These are phyloP conservation scores for Psittacus erithacus DNA, from an alignment of 2,113 vertebrate genomes.

Conservation along the genomic window DNA sequence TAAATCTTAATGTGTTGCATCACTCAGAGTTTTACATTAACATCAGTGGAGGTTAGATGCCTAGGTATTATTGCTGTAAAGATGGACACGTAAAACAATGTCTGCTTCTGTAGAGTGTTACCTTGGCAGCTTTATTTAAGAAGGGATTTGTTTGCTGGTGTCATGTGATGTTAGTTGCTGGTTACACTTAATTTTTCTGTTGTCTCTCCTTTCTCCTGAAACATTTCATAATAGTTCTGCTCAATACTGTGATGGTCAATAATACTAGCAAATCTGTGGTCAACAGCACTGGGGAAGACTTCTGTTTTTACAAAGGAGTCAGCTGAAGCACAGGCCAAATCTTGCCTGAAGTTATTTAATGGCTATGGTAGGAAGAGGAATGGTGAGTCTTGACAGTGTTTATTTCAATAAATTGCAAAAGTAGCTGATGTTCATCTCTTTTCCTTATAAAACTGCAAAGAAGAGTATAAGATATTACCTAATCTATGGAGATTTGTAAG, in stretches of 20 bases:
- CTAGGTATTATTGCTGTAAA: neutral
- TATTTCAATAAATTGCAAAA: neutral
- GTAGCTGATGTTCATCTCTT: neutral
- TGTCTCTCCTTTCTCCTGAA: neutral
- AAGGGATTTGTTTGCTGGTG: neutral
- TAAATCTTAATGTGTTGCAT: neutral
- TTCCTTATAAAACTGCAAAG: neutral
- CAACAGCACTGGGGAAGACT: neutral
- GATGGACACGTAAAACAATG: accelerated
- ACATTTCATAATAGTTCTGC: neutral
- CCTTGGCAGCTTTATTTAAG: neutral
- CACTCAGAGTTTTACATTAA: neutral
- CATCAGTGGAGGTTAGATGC: neutral
- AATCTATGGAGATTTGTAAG: neutral
- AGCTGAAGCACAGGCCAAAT: neutral
- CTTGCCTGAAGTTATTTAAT: neutral
- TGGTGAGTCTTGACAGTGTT: neutral
- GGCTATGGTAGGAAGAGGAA: neutral
- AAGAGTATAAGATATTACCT: neutral
- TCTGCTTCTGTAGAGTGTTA: neutral
- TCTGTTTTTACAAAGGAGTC: neutral
- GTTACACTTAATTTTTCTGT: neutral
- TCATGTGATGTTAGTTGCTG: neutral
- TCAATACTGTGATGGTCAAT: neutral
- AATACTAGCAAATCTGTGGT: neutral